Base-by-base conservation (phyloP, 2,797 vertebrate genomes). In the Pteropus rufus region DNA sequence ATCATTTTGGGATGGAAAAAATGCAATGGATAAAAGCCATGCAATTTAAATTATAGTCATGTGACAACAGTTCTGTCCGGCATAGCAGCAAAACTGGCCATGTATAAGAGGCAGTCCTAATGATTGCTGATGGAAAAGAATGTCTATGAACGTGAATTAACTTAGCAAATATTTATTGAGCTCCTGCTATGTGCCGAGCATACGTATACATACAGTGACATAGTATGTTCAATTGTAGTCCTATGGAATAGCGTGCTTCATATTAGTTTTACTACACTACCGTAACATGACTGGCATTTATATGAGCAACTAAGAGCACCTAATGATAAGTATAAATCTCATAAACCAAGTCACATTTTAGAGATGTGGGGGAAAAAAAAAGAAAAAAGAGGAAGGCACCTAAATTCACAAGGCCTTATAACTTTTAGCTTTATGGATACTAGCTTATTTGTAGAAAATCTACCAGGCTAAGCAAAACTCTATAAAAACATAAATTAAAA, bases 1-100 rank as follows among this genome's bases (percentile, higher is more conserved):
- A 88, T 87, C 70, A 94, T 95, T 77, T 94, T 31, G 87, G 60
- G 60, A 79, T 83, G 76, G 89, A 76, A 97, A 97, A 96, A 93
- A 91, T 83, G 60, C 65, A 91, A 73, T 81, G 72, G 79, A 97
- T 70, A 92, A 96, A 95, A 87, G 84, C 49, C 73, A 90, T 24
- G 21, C 23, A 88, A 92, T 92, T 90, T 90, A 94, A 95, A 90
- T 93, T 85, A 93, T 2, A 69, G 49, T 96, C 86, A 94, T 65
- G 64, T 85, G 90, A 96, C 67, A 94, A 94, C 2, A 89, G 36
- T 31, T 73, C 60, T 79, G 39, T 70, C 62, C 77, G 46, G 56
- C 11, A 88, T 2, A 60, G 41, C 9, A 80, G 75, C 24, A 89
- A 96, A 91, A 83, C 24, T 76, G 93, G 29, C 54, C 36, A n/a